phyloP scores from a whole-genome alignment of 2,888 invertebrate species.

The Neoscelio sp. region DNA sequence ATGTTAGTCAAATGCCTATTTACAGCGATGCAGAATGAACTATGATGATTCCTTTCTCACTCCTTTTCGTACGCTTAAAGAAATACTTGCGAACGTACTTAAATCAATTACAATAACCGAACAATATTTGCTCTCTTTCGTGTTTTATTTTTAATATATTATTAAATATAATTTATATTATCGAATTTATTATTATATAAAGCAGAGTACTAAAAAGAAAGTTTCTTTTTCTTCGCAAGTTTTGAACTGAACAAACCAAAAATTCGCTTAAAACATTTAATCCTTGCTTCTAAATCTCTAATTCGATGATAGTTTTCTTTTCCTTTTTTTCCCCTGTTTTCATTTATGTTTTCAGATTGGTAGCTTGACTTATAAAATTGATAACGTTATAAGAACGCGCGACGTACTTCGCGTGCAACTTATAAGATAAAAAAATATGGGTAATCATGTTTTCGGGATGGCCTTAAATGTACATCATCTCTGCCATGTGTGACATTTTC shows the following conservation, averaged over 20 bases:
- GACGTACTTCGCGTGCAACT: conserved; percentile 30
- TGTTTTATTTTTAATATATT: too few species aligned
- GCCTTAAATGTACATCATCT: conserved; percentile 98
- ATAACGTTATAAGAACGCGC: conserved; percentile 28
- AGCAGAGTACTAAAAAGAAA: too few species aligned
- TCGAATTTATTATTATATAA: too few species aligned
- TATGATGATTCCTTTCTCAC: conserved; percentile 7
- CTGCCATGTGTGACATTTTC: conserved; percentile 99
- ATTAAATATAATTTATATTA: too few species aligned
- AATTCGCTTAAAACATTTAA: too few species aligned
- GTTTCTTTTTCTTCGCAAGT: too few species aligned
- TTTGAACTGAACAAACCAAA: too few species aligned
- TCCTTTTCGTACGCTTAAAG: conserved; percentile 6
- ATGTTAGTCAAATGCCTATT: conserved; percentile 46
- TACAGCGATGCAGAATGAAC: conserved; percentile 55
- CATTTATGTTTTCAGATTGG: background rate
- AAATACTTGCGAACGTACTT: conserved; percentile 16
- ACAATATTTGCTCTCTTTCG: too few species aligned
- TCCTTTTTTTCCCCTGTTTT: background rate
- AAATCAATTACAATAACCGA: too few species aligned
- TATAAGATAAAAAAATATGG: conserved; percentile 54
- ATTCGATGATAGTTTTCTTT: background rate
- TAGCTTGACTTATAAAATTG: conserved; percentile 19
- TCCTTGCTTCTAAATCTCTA: background rate
- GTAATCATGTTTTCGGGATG: conserved; percentile 10